Conservation (phyloP, 2,888 invertebrate species). For the Pseudococcus viburni region DNA sequence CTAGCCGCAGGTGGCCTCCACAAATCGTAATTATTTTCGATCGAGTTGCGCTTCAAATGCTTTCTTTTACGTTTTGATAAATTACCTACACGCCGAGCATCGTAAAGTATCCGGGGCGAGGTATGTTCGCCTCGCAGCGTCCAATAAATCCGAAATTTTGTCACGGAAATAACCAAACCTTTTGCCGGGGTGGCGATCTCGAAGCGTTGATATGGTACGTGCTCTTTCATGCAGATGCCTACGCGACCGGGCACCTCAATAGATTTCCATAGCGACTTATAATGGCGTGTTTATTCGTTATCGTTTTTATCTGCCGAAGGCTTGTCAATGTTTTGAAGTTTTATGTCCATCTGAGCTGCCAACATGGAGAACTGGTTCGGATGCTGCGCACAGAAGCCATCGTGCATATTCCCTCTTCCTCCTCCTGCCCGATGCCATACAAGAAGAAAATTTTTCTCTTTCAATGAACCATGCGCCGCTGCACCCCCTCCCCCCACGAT, state of each 20-base stretch:
- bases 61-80: slow-evolving; percentile 36
- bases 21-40: slow-evolving; percentile 49
- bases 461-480: not conserved
- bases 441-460: not conserved
- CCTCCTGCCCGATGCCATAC: not conserved
- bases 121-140: not conserved
- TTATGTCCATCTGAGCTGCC: slow-evolving; percentile 18
- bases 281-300: slow-evolving; percentile 48
- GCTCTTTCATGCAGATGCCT: not conserved
- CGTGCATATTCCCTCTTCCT: too few relatives aligned
- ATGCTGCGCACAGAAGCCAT: not conserved
- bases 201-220: not conserved
- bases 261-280: not conserved
- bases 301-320: not conserved
- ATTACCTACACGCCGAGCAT: not conserved
- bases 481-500: not conserved
- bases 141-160: slow-evolving; percentile 38
- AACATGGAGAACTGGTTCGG: not conserved
- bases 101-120: not conserved
- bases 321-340: slow-evolving; percentile 37
- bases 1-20: slow-evolving; percentile 33
- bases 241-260: not conserved
- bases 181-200: not conserved
- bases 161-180: not conserved
- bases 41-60: slow-evolving; percentile 2